Evolutionary conservation across 1,140 invertebrate genomes (phyloP).

Genomic region (Euwallacea fornicatus): DNA sequence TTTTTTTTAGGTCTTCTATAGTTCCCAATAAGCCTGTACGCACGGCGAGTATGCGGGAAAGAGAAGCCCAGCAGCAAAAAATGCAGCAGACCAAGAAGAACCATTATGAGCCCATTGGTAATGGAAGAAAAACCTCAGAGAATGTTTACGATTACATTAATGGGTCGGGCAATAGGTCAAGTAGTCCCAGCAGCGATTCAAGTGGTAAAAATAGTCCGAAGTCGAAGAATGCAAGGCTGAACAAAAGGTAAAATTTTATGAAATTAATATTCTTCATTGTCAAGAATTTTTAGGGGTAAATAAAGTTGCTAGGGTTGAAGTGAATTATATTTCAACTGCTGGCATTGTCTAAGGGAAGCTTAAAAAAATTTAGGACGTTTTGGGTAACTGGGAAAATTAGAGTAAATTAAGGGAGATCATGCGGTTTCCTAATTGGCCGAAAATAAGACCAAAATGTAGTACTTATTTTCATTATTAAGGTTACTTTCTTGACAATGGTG

Average conservation of each 20-base stretch:
- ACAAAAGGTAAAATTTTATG: constrained; percentile 45
- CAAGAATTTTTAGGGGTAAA: no score
- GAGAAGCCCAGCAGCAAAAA: constrained; percentile 64
- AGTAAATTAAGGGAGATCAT: no score
- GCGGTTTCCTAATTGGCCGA: no score
- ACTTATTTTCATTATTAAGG: no score
- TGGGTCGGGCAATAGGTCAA: constrained; percentile 55
- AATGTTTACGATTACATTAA: constrained; percentile 68
- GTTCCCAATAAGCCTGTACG: constrained; percentile 77
- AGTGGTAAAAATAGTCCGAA: constrained; percentile 51
- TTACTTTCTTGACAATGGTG: neutral
- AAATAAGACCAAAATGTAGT: no score
- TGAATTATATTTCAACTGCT: no score
- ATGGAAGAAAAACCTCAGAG: constrained; percentile 55
- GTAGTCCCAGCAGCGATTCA: constrained; percentile 66
- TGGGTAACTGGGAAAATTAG: no score
- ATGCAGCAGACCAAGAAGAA: constrained; percentile 51
- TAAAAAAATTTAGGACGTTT: no score
- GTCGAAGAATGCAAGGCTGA: constrained; percentile 39
- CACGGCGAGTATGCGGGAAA: constrained; percentile 78
- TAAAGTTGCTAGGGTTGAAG: no score
- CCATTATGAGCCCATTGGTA: constrained; percentile 45
- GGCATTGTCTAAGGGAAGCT: no score
- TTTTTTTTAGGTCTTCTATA: constrained; percentile 59
- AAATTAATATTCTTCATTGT: no score